Evolutionary conservation across 2,113 vertebrate genomes (phyloP).

Genomic region (Petaurus breviceps): DNA sequence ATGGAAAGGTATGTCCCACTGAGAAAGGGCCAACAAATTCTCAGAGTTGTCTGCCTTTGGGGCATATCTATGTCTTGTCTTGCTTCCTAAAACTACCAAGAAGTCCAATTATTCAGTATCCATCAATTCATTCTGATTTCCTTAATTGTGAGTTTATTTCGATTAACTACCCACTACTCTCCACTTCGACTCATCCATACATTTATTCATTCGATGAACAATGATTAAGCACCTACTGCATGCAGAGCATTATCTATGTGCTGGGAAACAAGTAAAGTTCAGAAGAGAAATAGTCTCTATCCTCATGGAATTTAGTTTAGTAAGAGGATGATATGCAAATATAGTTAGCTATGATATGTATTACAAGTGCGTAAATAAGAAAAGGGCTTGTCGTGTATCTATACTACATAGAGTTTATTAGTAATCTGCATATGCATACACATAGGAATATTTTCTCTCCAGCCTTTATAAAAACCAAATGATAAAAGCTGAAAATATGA

Average conservation of each 20-base stretch:
- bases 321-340: not conserved
- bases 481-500: not conserved
- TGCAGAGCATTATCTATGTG: not conserved
- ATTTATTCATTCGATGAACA: not conserved
- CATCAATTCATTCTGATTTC: not conserved
- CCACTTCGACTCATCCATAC: accelerated
- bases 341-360: not conserved
- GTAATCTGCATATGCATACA: not conserved
- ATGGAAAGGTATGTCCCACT: not conserved
- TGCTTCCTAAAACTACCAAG: constrained; percentile 29
- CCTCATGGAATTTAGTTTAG: not conserved
- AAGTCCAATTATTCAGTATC: not conserved
- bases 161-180: not conserved
- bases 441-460: not conserved
- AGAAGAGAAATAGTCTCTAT: not conserved
- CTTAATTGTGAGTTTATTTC: not conserved
- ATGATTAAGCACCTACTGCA: not conserved
- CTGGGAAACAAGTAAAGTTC: not conserved
- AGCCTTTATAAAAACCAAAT: not conserved
- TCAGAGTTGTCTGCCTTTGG: not conserved
- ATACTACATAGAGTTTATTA: not conserved
- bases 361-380: not conserved
- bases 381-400: not conserved
- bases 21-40: not conserved
- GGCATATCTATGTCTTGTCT: constrained; percentile 17